A percentile compares a stretch with the other conserved stretches of the same genome.
phyloP scores from a whole-genome alignment of 2,888 invertebrate genomes.

The Caenorhabditis sinica region DNA sequence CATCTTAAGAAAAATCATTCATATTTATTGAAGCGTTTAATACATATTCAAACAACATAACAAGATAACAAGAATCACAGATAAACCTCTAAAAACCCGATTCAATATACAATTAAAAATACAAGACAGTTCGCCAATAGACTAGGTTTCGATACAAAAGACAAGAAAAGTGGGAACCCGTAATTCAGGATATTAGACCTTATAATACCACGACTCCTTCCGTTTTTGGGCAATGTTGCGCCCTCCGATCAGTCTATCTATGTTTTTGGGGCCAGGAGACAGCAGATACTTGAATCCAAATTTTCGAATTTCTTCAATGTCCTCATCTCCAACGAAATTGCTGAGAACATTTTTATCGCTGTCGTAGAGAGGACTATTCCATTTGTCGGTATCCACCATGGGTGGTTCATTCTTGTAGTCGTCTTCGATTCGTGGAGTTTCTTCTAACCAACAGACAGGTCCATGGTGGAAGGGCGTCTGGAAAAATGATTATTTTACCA shows the following conservation, averaged over 20 bases:
- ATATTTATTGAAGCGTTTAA: background rate
- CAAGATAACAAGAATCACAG: slow-evolving; percentile 21
- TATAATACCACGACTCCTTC: slow-evolving; percentile 47
- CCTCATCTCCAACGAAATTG: slow-evolving; percentile 47
- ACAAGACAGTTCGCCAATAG: background rate
- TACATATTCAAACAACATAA: slow-evolving; percentile 26
- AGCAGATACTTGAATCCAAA: slow-evolving; percentile 55
- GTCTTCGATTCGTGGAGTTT: slow-evolving; percentile 72
- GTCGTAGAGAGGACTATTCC: slow-evolving; percentile 28
- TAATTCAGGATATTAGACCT: background rate
- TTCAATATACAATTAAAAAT: slow-evolving; percentile 17
- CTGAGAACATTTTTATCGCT: slow-evolving; percentile 24
- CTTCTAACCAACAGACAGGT: slow-evolving; percentile 74
- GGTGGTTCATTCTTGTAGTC: slow-evolving; percentile 70
- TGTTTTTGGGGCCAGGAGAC: slow-evolving; percentile 37
- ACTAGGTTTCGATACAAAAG: slow-evolving; percentile 27
- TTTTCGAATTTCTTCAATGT: slow-evolving; percentile 37
- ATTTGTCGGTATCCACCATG: slow-evolving; percentile 43
- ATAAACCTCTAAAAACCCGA: slow-evolving; percentile 32
- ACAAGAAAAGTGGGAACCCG: slow-evolving; percentile 15
- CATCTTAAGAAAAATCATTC: no score
- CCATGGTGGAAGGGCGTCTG: slow-evolving; percentile 73
- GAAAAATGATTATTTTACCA: background rate
- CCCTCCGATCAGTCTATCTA: slow-evolving; percentile 45
- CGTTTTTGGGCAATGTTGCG: slow-evolving; percentile 39